Evolutionary conservation across 2,797 vertebrate species (phyloP), one percentile per base, ranked within the genome.

Genomic region (Ispidina lecontei): DNA sequence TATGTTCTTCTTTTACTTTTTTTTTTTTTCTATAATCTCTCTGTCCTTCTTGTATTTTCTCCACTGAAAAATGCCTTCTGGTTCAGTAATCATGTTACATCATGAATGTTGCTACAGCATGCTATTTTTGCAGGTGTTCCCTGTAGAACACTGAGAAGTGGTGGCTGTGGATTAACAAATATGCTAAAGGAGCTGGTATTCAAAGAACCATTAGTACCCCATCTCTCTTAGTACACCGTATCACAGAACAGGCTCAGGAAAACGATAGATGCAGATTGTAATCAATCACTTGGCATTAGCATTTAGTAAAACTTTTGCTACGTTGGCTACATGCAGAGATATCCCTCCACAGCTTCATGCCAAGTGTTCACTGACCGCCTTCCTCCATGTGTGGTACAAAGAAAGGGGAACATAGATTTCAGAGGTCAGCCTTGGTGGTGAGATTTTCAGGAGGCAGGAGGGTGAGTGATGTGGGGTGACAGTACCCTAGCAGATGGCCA

Each of bases 261-360:
- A 62, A 41, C 14, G 23, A 9, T 4, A 59, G 39, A 11, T 39
- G 23, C 12, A 19, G 43, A n/a, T 46, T 82, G 76, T 29, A 37
- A 43, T 10, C 25, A 33, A 3, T 49, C 19, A 22, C 28, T 31
- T 71, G 41, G 22, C 22, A 49, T 67, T 39, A 26, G 19, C 12
- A 2, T 43, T 15, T 35, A 54, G 25, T 39, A 47, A 58, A 65
- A 33, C 12, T 71, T 80, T 31, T 41, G 18, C 15, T 23, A 1
- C 23, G 0, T 18, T n/a, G 28, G 4, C 81, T 1, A 2, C 6
- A 3, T 31, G 9, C 52, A 59, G 35, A 20, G 49, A 14, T 12
- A 49, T 29, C 8, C 14, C 18, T 7, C 5, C 1, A 0, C 3
- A 2, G 28, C 1, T 11, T 51, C 1, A 0, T 33, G 62, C 7